A percentile compares a stretch with the other conserved stretches of the same genome.
phyloP scores from a whole-genome alignment of 2,888 invertebrate species.

The Eledone cirrhosa region DNA sequence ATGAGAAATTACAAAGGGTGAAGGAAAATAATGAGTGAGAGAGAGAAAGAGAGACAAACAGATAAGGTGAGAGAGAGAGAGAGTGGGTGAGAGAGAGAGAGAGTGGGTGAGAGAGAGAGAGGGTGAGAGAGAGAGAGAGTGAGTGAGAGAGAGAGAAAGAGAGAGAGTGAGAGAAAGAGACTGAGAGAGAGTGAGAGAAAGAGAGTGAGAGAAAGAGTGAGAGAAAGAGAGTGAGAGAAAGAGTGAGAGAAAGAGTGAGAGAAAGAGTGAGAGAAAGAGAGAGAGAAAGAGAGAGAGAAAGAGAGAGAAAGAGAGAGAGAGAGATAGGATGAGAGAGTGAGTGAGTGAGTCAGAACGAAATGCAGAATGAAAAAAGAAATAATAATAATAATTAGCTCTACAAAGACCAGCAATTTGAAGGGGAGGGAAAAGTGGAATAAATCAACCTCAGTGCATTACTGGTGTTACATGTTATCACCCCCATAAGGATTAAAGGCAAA shows the following conservation, averaged over 20 bases:
- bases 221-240: neutral
- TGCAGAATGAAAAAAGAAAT: neutral
- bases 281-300: neutral
- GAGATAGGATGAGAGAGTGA: neutral
- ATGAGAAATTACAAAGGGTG: neutral
- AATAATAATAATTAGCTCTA: no score
- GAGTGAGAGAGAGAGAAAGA: neutral
- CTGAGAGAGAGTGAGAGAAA: neutral
- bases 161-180: neutral
- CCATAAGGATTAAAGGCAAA: no score
- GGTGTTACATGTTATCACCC: no score
- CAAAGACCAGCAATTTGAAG: no score
- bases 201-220: neutral
- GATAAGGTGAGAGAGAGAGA: neutral
- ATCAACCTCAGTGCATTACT: no score
- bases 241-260: neutral
- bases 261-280: neutral
- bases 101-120: neutral
- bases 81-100: neutral
- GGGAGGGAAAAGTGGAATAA: no score
- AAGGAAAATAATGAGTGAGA: neutral
- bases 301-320: neutral
- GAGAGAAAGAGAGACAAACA: neutral
- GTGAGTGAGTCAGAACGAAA: neutral
- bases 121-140: neutral